Percentiles rank a stretch among this genome's conserved stretches.
Conservation (phyloP, 2,888 invertebrate species). For the Drosophila ezoana region DNA sequence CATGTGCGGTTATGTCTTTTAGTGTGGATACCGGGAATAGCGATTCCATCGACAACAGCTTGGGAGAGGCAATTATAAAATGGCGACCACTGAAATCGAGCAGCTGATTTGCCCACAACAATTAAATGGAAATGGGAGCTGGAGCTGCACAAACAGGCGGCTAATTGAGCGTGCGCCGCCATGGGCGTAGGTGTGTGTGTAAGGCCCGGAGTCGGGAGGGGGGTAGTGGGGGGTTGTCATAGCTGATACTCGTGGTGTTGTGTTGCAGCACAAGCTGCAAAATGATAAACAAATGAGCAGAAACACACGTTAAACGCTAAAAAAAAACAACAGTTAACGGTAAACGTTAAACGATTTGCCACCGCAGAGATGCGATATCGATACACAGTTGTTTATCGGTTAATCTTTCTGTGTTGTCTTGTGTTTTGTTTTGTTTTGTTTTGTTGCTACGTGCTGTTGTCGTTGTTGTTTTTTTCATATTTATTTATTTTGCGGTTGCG, state of each 20-base stretch:
- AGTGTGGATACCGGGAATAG: conserved; percentile 34
- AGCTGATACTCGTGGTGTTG: conserved; percentile 44
- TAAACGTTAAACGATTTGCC: conserved; percentile 66
- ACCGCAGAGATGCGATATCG: conserved; percentile 64
- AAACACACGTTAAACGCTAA: conserved; percentile 65
- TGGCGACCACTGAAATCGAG: conserved; percentile 61
- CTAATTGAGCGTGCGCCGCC: conserved; percentile 49
- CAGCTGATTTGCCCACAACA: conserved; percentile 62
- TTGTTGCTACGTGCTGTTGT: conserved; percentile 46
- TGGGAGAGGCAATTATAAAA: conserved; percentile 33
- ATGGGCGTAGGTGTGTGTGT: conserved; percentile 5
- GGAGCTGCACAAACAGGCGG: conserved; percentile 29
- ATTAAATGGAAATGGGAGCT: conserved; percentile 73
- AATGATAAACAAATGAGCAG: conserved; percentile 72
- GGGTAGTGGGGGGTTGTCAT: conserved; percentile 13
- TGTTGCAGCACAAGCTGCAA: conserved; percentile 45
- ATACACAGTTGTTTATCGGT: conserved; percentile 47
- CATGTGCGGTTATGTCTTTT: conserved; percentile 12
- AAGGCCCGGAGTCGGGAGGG: background rate
- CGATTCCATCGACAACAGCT: conserved; percentile 20
- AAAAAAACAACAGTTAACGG: conserved; percentile 51
- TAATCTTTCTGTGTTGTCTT: conserved; percentile 47
- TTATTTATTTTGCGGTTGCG: conserved; percentile 61
- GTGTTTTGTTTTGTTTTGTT: conserved; percentile 22
- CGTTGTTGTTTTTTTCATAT: conserved; percentile 32